Percentiles rank a stretch among this genome's conserved stretches.
Evolutionary conservation across 2,888 invertebrate genomes (phyloP).

Genomic region (Conchocele bisecta): DNA sequence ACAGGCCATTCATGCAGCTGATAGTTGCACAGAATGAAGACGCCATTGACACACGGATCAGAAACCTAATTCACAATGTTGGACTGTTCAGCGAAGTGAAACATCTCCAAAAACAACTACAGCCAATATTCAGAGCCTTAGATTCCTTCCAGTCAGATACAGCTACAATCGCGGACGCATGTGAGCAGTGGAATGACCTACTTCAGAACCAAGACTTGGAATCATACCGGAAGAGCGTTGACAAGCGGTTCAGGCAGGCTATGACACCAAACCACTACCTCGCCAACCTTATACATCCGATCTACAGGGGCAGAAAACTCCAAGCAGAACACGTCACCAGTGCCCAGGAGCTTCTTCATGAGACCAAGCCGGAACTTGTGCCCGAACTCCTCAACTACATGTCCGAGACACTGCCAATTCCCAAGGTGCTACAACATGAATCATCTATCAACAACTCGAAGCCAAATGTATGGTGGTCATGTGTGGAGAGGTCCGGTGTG

Average conservation of each 20-base stretch:
- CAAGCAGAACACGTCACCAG: conserved; percentile 16
- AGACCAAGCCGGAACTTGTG: conserved; percentile 3
- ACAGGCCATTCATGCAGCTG: conserved; percentile 27
- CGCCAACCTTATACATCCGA: conserved; percentile 44
- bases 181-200: conserved; percentile 27
- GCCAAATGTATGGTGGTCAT: too few species aligned
- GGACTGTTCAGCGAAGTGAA: conserved; percentile 39
- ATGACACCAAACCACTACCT: too few species aligned
- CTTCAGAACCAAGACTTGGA: conserved; percentile 11
- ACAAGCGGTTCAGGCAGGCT: conserved; percentile 32
- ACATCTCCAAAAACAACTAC: conserved; percentile 22
- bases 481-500: too few species aligned
- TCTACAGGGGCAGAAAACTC: conserved; percentile 41
- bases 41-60: conserved; percentile 26
- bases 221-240: conserved; percentile 6
- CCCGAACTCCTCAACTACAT: conserved; percentile 36
- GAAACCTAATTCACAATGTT: conserved; percentile 39
- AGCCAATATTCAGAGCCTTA: conserved; percentile 20
- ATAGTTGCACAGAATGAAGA: conserved; percentile 41
- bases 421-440: too few species aligned
- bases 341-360: conserved; percentile 27
- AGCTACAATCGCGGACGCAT: conserved; percentile 40
- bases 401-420: conserved; percentile 14
- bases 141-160: conserved; percentile 21
- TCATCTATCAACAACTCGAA: too few species aligned